Evolutionary conservation across 2,888 invertebrate genomes (phyloP).

Genomic region (Yponomeuta sedellus): DNA sequence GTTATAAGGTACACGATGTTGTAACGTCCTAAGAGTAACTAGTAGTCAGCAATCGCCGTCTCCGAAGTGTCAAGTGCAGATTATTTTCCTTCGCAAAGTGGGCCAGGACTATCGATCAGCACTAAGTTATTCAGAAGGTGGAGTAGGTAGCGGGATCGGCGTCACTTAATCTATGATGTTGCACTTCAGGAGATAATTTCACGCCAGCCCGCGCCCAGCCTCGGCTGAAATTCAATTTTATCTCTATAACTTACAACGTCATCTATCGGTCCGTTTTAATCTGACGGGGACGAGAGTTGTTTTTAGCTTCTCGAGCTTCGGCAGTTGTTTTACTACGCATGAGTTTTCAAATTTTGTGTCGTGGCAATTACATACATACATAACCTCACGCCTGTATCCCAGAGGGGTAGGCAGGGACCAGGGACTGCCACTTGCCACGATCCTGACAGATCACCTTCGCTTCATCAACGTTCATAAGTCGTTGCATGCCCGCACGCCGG

Average conservation of each 20-base stretch:
- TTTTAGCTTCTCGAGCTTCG: background rate
- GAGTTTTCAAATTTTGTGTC: too few species aligned
- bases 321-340: background rate
- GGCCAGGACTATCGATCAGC: slow-evolving; percentile 41
- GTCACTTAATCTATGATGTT: slow-evolving; percentile 56
- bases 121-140: slow-evolving; percentile 35
- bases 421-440: too few species aligned
- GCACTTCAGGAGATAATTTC: slow-evolving; percentile 58
- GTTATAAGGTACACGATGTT: too few species aligned
- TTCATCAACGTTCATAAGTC: too few species aligned
- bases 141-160: slow-evolving; percentile 33
- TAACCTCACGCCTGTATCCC: too few species aligned
- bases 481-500: too few species aligned
- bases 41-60: slow-evolving; percentile 14
- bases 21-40: background rate
- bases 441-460: too few species aligned
- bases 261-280: slow-evolving; percentile 10
- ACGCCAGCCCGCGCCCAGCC: slow-evolving; percentile 36
- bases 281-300: background rate
- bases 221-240: slow-evolving; percentile 52
- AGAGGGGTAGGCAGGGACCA: too few species aligned
- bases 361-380: too few species aligned
- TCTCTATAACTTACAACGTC: slow-evolving; percentile 28
- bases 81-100: slow-evolving; percentile 44
- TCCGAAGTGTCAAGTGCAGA: slow-evolving; percentile 22